phyloP scores from a whole-genome alignment of 2,797 vertebrate species.

The Myotis daubentonii region DNA sequence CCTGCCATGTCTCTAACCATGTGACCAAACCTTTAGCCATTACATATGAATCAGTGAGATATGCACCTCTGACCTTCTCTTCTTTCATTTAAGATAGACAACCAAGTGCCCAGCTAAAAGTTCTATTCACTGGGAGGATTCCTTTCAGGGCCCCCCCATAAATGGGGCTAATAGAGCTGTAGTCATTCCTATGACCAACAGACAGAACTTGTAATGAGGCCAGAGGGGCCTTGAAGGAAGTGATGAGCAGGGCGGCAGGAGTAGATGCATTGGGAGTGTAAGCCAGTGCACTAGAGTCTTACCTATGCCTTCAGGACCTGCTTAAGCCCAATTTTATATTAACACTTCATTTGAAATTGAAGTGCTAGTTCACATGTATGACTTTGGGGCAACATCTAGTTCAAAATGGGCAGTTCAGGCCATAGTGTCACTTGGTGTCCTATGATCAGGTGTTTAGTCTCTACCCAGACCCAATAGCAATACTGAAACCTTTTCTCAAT shows the following conservation, averaged over 20 bases:
- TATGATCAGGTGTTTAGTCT: background rate
- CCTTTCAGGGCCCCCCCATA: background rate
- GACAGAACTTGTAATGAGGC: background rate
- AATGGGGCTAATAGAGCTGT: background rate
- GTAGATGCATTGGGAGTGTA: background rate
- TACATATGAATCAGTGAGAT: background rate
- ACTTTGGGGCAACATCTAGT: background rate
- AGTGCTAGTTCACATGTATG: background rate
- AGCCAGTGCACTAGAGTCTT: background rate
- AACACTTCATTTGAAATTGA: background rate
- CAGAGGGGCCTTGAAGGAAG: background rate
- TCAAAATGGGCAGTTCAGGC: background rate
- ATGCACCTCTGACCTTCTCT: background rate
- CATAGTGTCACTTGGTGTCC: background rate
- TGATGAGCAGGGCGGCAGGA: background rate
- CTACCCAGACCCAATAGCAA: background rate
- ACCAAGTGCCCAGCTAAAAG: background rate
- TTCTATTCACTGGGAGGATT: background rate
- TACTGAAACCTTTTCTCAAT: background rate
- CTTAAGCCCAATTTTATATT: background rate
- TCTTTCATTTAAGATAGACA: background rate
- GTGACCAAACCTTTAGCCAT: background rate
- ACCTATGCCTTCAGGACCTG: background rate
- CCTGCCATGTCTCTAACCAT: background rate
- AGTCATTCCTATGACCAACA: background rate